Conservation (phyloP, 92 coral and sea anemone genomes). For the Bergia sp. region DNA sequence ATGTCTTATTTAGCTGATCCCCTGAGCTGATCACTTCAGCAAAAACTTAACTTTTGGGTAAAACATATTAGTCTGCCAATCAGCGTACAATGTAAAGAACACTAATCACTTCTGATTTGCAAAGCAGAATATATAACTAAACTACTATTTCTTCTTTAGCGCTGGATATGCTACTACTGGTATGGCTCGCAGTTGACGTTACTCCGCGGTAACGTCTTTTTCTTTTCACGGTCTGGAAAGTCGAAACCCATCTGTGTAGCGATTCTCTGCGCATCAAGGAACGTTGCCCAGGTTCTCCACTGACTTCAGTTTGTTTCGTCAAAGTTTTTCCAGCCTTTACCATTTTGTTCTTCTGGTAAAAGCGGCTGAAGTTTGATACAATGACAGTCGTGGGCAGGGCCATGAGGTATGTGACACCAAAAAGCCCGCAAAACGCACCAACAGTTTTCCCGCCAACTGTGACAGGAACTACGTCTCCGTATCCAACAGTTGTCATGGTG, state of each 20-base stretch:
- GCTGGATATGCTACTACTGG: background rate
- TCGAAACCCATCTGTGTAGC: slow-evolving; percentile 39
- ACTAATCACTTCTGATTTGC: background rate
- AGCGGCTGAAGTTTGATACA: slow-evolving; percentile 61
- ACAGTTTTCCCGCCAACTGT: slow-evolving; percentile 58
- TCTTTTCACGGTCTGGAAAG: slow-evolving; percentile 34
- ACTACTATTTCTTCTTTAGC: background rate
- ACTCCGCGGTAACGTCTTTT: background rate
- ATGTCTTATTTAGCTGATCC: too few relatives aligned
- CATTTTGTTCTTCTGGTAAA: slow-evolving; percentile 43
- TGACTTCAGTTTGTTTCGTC: background rate
- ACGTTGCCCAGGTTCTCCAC: slow-evolving; percentile 9
- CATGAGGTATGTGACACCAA: slow-evolving; percentile 60
- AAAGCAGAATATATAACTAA: background rate
- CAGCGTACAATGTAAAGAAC: too few relatives aligned
- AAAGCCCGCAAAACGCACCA: slow-evolving; percentile 64
- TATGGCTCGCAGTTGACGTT: background rate
- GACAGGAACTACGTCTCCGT: slow-evolving; percentile 62
- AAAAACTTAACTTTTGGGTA: too few relatives aligned
- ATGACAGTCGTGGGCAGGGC: slow-evolving; percentile 67
- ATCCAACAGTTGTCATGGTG: slow-evolving; percentile 76
- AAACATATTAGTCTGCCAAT: too few relatives aligned
- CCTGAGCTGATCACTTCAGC: too few relatives aligned
- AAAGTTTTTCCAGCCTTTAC: slow-evolving; percentile 12
- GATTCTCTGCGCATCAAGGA: slow-evolving; percentile 42